Evolutionary conservation across 2,888 invertebrate genomes (phyloP), one percentile per base, ranked within the genome.

Genomic region (Esperia sulphurella): DNA sequence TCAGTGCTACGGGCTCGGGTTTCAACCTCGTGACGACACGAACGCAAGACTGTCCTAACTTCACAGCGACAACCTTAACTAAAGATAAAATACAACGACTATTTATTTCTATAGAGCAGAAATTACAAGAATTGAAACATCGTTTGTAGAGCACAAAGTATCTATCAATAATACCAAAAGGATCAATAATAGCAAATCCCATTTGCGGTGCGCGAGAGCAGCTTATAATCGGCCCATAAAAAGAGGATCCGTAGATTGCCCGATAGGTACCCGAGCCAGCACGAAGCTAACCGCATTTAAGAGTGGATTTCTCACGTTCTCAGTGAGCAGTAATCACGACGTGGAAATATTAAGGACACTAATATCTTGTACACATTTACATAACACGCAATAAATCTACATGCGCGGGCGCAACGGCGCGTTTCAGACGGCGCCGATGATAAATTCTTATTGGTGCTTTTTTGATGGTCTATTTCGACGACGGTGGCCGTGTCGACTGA

Each of bases 291-390:
- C 41, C 42, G 51, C 51, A 48, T 48, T 51, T 45, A 51, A 51
- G 44, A 48, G 39, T 41, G 67, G 66, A 80, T 79, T 78, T 80
- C 79, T 81, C 79, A 79, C 76, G 79, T 78, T 76, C 65, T 58
- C 61, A 65, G 65, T 68, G 69, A 72, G 70, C 68, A 74, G 75
- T 79, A 82, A 87, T 83, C 83, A 80, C 78, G 85, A 87, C 82
- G 74, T 75, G 68, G 79, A 87, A 83, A 79, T 87, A 87, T 88
- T 83, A 83, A 82, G 81, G 83, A 85, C 84, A 81, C 81, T 87
- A 83, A 85, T 87, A 83, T 80, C 83, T 79, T 79, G 81, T 81
- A 80, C 78, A 81, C 75, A 86, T 85, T 85, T 85, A 84, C 87
- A 86, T 86, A 86, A 85, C 79, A 79, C 71, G 80, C 75, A 73